Base-by-base conservation (phyloP, 2,888 invertebrate species). In the Ochropacha duplaris region DNA sequence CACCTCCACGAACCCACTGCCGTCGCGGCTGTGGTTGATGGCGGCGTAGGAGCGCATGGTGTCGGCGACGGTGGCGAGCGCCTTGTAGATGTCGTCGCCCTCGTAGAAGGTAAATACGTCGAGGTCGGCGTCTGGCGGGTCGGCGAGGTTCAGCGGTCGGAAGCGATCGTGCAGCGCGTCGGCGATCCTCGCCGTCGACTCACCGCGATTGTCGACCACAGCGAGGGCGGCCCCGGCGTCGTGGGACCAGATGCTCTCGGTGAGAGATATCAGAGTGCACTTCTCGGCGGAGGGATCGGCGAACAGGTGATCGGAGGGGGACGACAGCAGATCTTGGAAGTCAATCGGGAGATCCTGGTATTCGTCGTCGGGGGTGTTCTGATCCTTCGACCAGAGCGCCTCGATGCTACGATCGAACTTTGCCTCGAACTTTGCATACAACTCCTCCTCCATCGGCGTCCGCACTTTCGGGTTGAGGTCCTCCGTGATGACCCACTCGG, bases 321-420 rank as follows among this genome's bases (percentile, higher is more conserved):
- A 94, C 62, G 94, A 93, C 52, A 94, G 84, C 58, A 94, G 79
- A 68, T 94, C 94, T 60, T 94, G 92, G 64, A 94, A 93, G 76
- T 94, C 94, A 67, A 94, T 94, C n/a, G 94, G 94, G 66, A 95
- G 83, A 72, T 94, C 94, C 62, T 94, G 94, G 69, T 94, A 94
- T 69, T 94, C 93, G 66, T 94, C 94, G 61, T 92, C 91, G 9
- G 93, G 92, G 11, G 92, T 91, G 72, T 86, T 83, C 79, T 91
- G 88, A 69, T 93, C 87, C 76, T 93, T 86, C 68, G 90, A 93
- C 95, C 96, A 95, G 59, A 96, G 85, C 44, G 95, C 95, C 81
- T 95, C 95, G 64, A 95, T 92, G 78, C 94, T 95, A 66, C 94
- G 93, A 79, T 95, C 94, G 79, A 95, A 95, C 83, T 95, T 95